Evolutionary conservation across 1,140 invertebrate genomes (phyloP).

Genomic region (Brachionus calyciflorus): DNA sequence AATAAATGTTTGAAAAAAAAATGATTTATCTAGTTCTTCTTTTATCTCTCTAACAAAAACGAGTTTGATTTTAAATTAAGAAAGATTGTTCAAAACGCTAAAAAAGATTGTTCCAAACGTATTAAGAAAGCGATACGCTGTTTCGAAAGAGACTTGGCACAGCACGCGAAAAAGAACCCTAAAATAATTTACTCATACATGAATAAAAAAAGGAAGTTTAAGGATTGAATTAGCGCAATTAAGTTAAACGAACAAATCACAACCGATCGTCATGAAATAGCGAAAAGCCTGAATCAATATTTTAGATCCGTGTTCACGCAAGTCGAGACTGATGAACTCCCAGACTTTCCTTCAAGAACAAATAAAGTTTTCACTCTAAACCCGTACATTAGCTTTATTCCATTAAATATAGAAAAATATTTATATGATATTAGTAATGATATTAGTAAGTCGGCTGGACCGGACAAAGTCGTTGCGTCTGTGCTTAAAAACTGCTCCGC

Average conservation of each 20-base stretch:
- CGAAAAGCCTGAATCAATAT: not conserved
- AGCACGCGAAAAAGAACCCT: not conserved
- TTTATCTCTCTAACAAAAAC: no score
- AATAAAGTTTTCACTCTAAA: not conserved
- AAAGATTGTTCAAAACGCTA: no score
- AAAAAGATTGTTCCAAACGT: not conserved
- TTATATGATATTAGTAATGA: not conserved
- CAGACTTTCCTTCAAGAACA: not conserved
- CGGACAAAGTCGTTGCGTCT: not conserved
- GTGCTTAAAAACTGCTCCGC: not conserved
- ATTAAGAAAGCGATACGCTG: not conserved
- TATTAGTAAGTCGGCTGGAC: not conserved
- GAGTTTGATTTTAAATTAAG: no score
- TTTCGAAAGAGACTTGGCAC: constrained; percentile 1
- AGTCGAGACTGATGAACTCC: not conserved
- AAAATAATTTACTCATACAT: not conserved
- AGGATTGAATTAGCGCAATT: not conserved
- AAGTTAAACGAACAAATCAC: not conserved
- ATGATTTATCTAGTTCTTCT: no score
- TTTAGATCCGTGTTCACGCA: constrained; percentile 10
- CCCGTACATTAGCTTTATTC: not conserved
- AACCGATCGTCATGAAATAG: not conserved
- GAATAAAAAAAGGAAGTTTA: not conserved
- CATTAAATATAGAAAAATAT: not conserved
- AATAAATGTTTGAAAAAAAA: no score